Evolutionary conservation across 2,888 invertebrate genomes (phyloP), one percentile per base, ranked within the genome.

Genomic region (Aspidiotus destructor): DNA sequence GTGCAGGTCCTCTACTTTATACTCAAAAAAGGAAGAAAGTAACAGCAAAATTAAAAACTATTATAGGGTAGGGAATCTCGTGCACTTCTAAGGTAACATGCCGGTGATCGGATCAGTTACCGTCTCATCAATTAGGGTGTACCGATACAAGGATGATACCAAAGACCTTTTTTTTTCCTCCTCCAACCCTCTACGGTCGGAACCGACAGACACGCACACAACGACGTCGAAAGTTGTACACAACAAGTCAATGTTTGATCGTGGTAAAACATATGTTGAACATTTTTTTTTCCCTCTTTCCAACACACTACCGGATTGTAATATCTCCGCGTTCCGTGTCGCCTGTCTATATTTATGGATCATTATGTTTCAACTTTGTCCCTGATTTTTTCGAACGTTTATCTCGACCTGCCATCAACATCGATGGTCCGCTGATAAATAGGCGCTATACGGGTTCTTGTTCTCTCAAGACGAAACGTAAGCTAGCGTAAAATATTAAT

Each of bases 271-370:
- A 67, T 52, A 58, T 67, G 67, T 67, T 67, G 9, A 40, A 7
- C 13, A 40, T 58, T 58, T 58, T 58, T 58, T 58, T 28, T 11
- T 8, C 28, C 58, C 40, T 40, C 60, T 42, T 57, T 55, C 5
- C 58, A 60, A 28, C 57, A 55, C 60, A 67, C 67, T 67, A 67
- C 67, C 60, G 67, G 60, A 60, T 67, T 67, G 67, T 67, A 65
- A 65, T 65, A 60, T 67, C 60, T 60, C 52, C 28, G 52, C 60
- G 48, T 67, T 17, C 16, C 60, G 57, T 67, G 67, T 67, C 67
- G 67, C 48, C 67, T 60, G 60, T 60, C 67, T 67, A 67, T 67
- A 67, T 67, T 67, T 67, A 67, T 67, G 67, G 67, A 60, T 52
- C 60, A 52, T 67, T 44, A 67, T 67, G 28, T 67, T 67, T 48